These are phyloP conservation scores for Nesidiocoris tenuis DNA, from an alignment of 2,888 invertebrate species.

Conservation along the genomic window DNA sequence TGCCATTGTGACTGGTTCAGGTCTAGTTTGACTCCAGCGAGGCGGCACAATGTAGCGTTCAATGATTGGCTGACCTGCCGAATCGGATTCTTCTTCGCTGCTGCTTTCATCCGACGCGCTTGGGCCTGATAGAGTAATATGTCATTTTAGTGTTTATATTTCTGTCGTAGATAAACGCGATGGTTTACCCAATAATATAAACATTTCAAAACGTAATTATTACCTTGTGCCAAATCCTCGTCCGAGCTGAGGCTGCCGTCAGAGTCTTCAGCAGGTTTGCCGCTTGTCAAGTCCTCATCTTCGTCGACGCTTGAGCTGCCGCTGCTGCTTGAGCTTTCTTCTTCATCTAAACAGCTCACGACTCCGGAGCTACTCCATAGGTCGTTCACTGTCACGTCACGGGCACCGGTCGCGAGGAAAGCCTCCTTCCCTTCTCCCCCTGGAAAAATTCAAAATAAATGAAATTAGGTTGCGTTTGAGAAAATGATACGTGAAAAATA, in stretches of 20 bases:
- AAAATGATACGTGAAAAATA: too few species aligned
- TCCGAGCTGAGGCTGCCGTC: constrained; percentile 24
- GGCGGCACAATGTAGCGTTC: constrained; percentile 23
- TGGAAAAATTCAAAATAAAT: neutral
- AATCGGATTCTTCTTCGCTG: constrained; percentile 23
- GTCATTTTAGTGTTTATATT: too few species aligned
- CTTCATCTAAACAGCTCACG: too few species aligned
- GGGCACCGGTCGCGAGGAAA: constrained; percentile 52
- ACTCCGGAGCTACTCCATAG: neutral
- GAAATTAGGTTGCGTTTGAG: too few species aligned
- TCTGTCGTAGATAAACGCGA: too few species aligned
- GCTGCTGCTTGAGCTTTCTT: neutral
- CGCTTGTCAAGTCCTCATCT: constrained; percentile 13
- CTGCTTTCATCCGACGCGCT: constrained; percentile 23
- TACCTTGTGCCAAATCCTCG: constrained; percentile 37
- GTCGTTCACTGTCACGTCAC: constrained; percentile 13
- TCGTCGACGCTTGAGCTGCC: constrained; percentile 21
- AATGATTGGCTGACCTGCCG: constrained; percentile 11
- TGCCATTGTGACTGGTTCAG: constrained; percentile 9
- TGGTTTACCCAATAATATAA: too few species aligned
- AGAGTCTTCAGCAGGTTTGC: constrained; percentile 25
- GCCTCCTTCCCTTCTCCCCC: constrained; percentile 39
- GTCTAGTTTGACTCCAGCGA: constrained; percentile 15
- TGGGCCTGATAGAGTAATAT: constrained; percentile 14
- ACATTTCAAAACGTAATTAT: too few species aligned